Base-by-base conservation (phyloP, 1,140 invertebrate species). In the Neotoxoptera formosana region DNA sequence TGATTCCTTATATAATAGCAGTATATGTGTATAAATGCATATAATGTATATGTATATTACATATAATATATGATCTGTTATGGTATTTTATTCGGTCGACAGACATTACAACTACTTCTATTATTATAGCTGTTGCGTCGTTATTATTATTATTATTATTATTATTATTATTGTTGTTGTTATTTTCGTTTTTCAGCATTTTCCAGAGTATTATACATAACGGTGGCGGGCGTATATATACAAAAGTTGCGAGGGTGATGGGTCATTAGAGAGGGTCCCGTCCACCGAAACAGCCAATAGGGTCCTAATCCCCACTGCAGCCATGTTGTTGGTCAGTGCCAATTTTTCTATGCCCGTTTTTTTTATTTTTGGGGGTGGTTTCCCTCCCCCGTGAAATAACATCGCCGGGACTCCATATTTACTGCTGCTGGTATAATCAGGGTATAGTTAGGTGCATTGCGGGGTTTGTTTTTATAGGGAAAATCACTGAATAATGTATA, bases 311-410 rank as follows among this genome's bases (percentile, higher is more conserved):
- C 67, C 25, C 41, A 21, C 25, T 76, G 90, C 91, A 83, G 91
- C 91, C 91, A 92, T 92, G 91, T 92, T 92, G 91, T 76, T 92
- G 60, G 91, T 83, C 60, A 76, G 91, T 81, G 90, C 67, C 56
- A 81, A 76, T 91, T 91, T 91, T 92, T 81, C 30, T 60, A 91
- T 92, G 60, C 90, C n/a, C n/a, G 41, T 89, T 56, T 89, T 53
- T 53, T 51, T 88, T 88, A 41, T 56, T 67, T 36, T 2, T 25
- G 36, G 30, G 90, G 67, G 67, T 51, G 67, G n/a, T 83, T 83
- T 34, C 41, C 67, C 67, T 81, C 67, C 90, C 90, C 45, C 90
- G 90, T 91, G 60, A 48, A 81, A 91, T 21, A 36, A 91, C 60
- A 34, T 25, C 25, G 36, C 11, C 45, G 7, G n/a, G 87, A 89